A percentile compares a stretch with the other conserved stretches of the same genome.
phyloP scores from a whole-genome alignment of 2,113 vertebrate species.

The Cinclus mexicanus region DNA sequence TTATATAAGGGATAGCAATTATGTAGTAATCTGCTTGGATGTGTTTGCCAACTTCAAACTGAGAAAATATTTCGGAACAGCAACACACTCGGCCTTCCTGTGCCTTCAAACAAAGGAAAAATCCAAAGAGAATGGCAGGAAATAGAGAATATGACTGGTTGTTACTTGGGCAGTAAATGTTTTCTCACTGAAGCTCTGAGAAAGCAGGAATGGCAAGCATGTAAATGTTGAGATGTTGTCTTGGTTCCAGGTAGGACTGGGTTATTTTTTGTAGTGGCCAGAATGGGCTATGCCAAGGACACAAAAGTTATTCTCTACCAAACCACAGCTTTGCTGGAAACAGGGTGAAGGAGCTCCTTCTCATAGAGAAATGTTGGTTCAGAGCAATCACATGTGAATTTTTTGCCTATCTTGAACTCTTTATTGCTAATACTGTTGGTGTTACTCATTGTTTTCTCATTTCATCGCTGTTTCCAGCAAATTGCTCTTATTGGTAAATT shows the following conservation, averaged over 20 bases:
- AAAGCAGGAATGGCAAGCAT: neutral
- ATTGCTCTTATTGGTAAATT: neutral
- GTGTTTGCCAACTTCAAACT: neutral
- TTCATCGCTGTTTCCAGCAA: neutral
- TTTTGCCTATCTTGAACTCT: neutral
- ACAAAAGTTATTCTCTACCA: neutral
- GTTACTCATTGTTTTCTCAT: neutral
- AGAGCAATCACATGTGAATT: neutral
- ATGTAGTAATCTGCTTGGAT: neutral
- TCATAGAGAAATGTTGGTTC: neutral
- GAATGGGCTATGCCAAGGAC: neutral
- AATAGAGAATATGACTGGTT: neutral
- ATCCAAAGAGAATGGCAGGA: neutral
- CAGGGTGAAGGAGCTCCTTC: neutral
- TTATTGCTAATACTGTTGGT: neutral
- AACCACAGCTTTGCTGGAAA: neutral
- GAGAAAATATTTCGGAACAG: neutral
- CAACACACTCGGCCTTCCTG: neutral
- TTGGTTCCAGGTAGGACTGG: neutral
- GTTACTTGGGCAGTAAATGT: neutral
- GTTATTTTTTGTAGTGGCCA: neutral
- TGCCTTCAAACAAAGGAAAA: neutral
- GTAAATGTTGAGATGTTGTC: neutral
- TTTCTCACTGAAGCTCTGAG: neutral
- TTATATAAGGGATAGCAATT: neutral